Evolutionary conservation across 2,113 vertebrate species (phyloP).

Genomic region (Gopherus flavomarginatus): DNA sequence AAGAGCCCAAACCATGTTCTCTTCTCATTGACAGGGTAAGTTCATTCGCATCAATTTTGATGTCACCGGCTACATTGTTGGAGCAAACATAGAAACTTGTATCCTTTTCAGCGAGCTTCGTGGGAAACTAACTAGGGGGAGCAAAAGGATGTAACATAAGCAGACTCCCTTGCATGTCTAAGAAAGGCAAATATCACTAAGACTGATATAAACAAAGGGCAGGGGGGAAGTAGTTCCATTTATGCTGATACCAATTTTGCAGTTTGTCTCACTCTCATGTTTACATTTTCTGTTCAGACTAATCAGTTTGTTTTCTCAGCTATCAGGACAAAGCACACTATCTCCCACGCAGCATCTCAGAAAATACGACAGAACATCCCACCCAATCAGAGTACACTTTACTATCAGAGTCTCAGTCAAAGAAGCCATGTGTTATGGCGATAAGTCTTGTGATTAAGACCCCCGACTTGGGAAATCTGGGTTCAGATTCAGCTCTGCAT

Average conservation of each 20-base stretch:
- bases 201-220: constrained; percentile 4
- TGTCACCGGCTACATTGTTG: constrained; percentile 87
- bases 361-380: not conserved
- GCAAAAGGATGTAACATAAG: constrained; percentile 11
- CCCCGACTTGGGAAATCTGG: not conserved
- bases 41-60: constrained; percentile 92
- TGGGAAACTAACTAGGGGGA: not conserved
- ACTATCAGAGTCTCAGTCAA: not conserved
- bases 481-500: rapidly evolving
- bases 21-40: constrained; percentile 81
- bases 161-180: not conserved
- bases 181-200: constrained; percentile 57
- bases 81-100: constrained; percentile 90
- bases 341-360: not conserved
- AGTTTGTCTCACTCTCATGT: not conserved
- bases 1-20: not conserved
- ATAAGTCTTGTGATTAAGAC: not conserved
- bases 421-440: not conserved
- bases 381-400: not conserved
- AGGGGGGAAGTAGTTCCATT: not conserved
- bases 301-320: not conserved
- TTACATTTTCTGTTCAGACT: not conserved
- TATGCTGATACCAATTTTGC: not conserved
- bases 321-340: not conserved
- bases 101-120: constrained; percentile 77